A percentile compares a stretch with the other conserved stretches of the same genome.
Conservation (phyloP, 1,140 invertebrate species). For the Drosophila serrata region DNA sequence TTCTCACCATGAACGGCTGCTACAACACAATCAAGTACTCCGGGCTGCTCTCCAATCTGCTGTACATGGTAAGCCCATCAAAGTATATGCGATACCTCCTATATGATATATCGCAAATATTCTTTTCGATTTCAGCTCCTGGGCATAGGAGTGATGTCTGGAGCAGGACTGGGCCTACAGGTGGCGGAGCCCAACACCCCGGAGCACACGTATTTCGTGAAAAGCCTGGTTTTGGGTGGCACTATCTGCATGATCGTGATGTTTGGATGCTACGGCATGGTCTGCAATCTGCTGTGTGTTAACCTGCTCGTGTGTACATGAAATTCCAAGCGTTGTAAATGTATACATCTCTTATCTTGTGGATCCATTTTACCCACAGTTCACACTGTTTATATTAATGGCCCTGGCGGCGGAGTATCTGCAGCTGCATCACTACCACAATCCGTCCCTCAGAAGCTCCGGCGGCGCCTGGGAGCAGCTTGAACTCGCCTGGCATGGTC, state of each 20-base stretch:
- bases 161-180: slow-evolving; percentile 68
- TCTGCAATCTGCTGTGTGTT: slow-evolving; percentile 69
- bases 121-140: slow-evolving; percentile 52
- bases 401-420: slow-evolving; percentile 68
- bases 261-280: slow-evolving; percentile 77
- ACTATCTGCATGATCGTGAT: slow-evolving; percentile 76
- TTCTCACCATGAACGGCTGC: slow-evolving; percentile 70
- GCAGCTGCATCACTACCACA: slow-evolving; percentile 76
- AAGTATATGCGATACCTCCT: background rate
- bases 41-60: slow-evolving; percentile 71
- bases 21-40: slow-evolving; percentile 75
- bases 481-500: slow-evolving; percentile 66
- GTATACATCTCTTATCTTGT: background rate
- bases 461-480: slow-evolving; percentile 60
- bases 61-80: slow-evolving; percentile 69
- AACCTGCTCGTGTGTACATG: slow-evolving; percentile 65
- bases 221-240: slow-evolving; percentile 73
- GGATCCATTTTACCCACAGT: slow-evolving; percentile 19
- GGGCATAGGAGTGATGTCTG: slow-evolving; percentile 65
- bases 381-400: slow-evolving; percentile 72
- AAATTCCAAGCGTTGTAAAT: no score
- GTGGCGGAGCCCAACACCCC: slow-evolving; percentile 69
- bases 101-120: background rate
- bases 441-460: slow-evolving; percentile 39
- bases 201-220: slow-evolving; percentile 78